Evolutionary conservation across 1,140 invertebrate species (phyloP), one percentile per base, ranked within the genome.

Genomic region (Homalodisca vitripennis): DNA sequence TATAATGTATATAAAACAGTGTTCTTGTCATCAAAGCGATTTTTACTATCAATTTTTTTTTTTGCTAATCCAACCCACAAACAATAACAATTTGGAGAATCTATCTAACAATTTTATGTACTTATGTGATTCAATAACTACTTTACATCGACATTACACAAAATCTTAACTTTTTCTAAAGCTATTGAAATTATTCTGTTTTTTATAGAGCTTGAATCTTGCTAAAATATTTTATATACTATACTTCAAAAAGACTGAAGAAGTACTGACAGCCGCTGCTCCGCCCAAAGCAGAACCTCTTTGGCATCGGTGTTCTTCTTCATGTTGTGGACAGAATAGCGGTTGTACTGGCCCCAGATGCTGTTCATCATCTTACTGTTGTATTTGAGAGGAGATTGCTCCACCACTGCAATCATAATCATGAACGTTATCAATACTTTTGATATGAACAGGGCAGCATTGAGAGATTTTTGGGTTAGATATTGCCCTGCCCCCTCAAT

Each of bases 331-430:
- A 91, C 89, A 0, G 92, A 92, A 76, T 92, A 92, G 51, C 89
- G 86, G 77, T 94, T 94, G 82, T 94, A 94, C 63, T 90, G 79
- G 12, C 92, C 92, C 92, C 92, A 94, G 78, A 94, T 93, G 76
- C 90, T 92, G 78, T 93, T 93, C 92, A 94, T 94, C 73, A 93
- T 75, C 77, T 93, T 93, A 77, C 88, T 89, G 79, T 89, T 93
- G 78, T 94, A 94, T 74, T 92, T 90, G 34, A 87, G 77, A 0
- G 90, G 89, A 2, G 67, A 66, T 78, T 78, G 6, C 77, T 77
- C 48, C 22, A 20, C 32, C 22, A 53, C 31, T 53, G 48, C 17
- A 68, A 84, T 10, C 48, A 51, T 20, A 51, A n/a, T 51, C 22
- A 41, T 41, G 6, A 10, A 41, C n/a, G n/a, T n/a, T n/a, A n/a